phyloP scores from a whole-genome alignment of 2,113 vertebrate species.

The Opisthocomus hoazin region DNA sequence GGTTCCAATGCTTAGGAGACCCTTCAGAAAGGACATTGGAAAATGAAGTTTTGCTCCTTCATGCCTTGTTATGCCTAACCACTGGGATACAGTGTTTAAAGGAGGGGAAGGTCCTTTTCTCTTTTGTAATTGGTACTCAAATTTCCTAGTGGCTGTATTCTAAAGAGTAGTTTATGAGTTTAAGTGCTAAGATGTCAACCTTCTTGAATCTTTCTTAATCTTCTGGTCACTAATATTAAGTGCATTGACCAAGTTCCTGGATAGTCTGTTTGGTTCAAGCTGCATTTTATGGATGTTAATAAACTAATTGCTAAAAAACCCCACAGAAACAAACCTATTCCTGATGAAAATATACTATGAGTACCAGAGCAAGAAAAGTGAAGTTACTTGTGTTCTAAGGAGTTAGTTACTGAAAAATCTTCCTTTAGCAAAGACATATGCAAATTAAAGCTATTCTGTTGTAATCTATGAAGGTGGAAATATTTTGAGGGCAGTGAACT shows the following conservation, averaged over 20 bases:
- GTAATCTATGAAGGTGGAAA: background rate
- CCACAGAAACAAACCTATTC: background rate
- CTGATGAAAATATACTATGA: background rate
- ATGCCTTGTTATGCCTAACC: too few species aligned
- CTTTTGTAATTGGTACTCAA: background rate
- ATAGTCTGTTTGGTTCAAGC: background rate
- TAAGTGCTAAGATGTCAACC: background rate
- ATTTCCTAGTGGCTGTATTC: background rate
- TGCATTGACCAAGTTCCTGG: background rate
- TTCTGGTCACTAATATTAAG: background rate
- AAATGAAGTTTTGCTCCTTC: background rate
- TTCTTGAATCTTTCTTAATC: background rate
- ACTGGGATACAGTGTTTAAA: background rate
- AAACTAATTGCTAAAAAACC: background rate
- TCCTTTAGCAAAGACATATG: background rate
- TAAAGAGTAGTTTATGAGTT: background rate
- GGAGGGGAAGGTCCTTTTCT: background rate
- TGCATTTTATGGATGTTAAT: background rate
- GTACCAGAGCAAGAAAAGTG: background rate
- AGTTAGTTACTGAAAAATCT: background rate
- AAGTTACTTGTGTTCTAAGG: background rate
- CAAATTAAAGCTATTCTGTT: background rate
- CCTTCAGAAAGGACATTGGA: background rate
- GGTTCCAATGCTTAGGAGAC: background rate
- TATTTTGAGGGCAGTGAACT: background rate